Evolutionary conservation across 1,140 invertebrate genomes (phyloP).

Genomic region (Hylaeus anthracinus): DNA sequence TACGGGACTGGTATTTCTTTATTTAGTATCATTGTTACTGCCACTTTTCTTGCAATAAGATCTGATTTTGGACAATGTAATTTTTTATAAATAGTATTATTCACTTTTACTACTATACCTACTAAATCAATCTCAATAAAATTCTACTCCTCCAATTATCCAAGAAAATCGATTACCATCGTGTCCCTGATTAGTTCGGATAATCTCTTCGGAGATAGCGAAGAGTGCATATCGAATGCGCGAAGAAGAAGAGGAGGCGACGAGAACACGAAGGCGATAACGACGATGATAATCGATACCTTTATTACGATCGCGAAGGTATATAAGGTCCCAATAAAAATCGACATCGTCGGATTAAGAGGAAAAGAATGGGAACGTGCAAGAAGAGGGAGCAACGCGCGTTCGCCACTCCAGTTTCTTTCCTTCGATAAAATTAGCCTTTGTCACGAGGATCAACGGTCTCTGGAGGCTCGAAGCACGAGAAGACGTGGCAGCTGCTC

Average conservation of each 20-base stretch:
- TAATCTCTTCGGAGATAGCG: not conserved
- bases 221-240: not conserved
- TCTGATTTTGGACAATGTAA: too few species aligned
- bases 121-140: too few species aligned
- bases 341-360: constrained; percentile 17
- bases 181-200: too few species aligned
- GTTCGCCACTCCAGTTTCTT: constrained; percentile 15
- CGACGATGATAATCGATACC: not conserved
- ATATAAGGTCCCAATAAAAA: not conserved
- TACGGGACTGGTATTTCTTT: too few species aligned
- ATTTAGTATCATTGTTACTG: too few species aligned
- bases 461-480: constrained; percentile 5
- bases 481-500: constrained; percentile 55
- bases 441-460: constrained; percentile 36
- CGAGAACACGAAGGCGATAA: not conserved
- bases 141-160: too few species aligned
- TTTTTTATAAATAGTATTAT: too few species aligned
- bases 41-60: too few species aligned
- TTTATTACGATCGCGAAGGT: not conserved
- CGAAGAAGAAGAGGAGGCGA: not conserved
- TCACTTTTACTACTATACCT: too few species aligned
- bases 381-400: too few species aligned
- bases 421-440: constrained; percentile 50
- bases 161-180: too few species aligned
- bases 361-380: not conserved